A percentile compares a stretch with the other conserved stretches of the same genome.
These are phyloP conservation scores for Eupithecia vulgata DNA, from an alignment of 2,888 invertebrate genomes.

Conservation along the genomic window DNA sequence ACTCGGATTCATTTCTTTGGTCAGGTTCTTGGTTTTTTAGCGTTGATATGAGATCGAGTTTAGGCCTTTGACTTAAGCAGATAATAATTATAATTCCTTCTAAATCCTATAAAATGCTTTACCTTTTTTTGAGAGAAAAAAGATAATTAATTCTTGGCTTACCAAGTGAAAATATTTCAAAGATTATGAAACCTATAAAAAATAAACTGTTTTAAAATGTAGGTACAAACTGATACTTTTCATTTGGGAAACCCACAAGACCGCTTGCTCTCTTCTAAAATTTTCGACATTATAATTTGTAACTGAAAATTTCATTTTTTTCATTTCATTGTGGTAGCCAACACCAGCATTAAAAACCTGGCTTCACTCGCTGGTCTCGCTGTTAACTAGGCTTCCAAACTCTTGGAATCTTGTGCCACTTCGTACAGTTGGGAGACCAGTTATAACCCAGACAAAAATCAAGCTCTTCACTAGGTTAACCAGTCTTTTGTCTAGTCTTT, in stretches of 20 bases:
- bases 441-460: constrained; percentile 13
- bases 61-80: not conserved
- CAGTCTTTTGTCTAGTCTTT: constrained; percentile 22
- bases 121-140: too few relatives aligned
- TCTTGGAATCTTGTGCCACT: not conserved
- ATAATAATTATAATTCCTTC: too few relatives aligned
- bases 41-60: not conserved
- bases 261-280: too few relatives aligned
- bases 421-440: not conserved
- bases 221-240: too few relatives aligned
- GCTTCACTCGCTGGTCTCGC: not conserved
- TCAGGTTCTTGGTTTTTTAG: not conserved
- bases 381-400: not conserved
- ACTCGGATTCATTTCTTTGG: not conserved
- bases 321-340: not conserved
- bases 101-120: too few relatives aligned
- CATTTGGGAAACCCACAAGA: too few relatives aligned
- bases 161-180: too few relatives aligned
- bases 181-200: too few relatives aligned
- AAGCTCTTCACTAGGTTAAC: constrained; percentile 21
- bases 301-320: too few relatives aligned
- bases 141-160: too few relatives aligned
- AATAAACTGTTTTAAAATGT: too few relatives aligned
- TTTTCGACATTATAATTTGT: too few relatives aligned
- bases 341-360: not conserved